These are phyloP conservation scores for Aleiodes testaceus DNA, from an alignment of 2,888 invertebrate genomes.

Conservation along the genomic window DNA sequence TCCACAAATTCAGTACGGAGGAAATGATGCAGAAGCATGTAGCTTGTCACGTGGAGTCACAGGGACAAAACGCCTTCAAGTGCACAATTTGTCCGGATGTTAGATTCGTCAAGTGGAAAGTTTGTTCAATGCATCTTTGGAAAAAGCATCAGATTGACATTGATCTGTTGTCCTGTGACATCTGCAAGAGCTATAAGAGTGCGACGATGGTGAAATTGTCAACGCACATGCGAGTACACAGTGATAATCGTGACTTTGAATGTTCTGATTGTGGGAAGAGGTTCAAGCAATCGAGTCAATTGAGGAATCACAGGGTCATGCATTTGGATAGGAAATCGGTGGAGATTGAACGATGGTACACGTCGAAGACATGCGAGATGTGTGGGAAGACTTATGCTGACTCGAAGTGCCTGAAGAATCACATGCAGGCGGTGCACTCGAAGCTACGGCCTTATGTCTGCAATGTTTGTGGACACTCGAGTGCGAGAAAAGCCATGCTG, in stretches of 20 bases:
- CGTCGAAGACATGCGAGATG: slow-evolving; percentile 79
- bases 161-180: slow-evolving; percentile 77
- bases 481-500: slow-evolving; percentile 82
- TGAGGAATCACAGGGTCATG: slow-evolving; percentile 77
- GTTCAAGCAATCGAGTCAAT: slow-evolving; percentile 78
- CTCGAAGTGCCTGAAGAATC: slow-evolving; percentile 80
- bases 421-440: slow-evolving; percentile 82
- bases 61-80: slow-evolving; percentile 71
- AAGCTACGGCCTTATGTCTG: slow-evolving; percentile 84
- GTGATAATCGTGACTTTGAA: slow-evolving; percentile 74
- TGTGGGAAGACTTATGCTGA: slow-evolving; percentile 82
- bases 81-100: slow-evolving; percentile 75
- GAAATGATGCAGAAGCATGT: slow-evolving; percentile 73
- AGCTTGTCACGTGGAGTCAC: slow-evolving; percentile 73
- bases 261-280: slow-evolving; percentile 77
- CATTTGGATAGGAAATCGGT: slow-evolving; percentile 72
- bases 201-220: slow-evolving; percentile 76
- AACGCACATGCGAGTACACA: slow-evolving; percentile 80
- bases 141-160: slow-evolving; percentile 78
- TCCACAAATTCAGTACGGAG: slow-evolving; percentile 73
- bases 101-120: slow-evolving; percentile 78
- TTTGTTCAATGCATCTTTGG: slow-evolving; percentile 82
- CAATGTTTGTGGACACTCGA: slow-evolving; percentile 82
- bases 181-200: slow-evolving; percentile 76
- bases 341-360: slow-evolving; percentile 74